These are phyloP conservation scores for Xylota segnis DNA, from an alignment of 2,888 invertebrate genomes.

Conservation along the genomic window DNA sequence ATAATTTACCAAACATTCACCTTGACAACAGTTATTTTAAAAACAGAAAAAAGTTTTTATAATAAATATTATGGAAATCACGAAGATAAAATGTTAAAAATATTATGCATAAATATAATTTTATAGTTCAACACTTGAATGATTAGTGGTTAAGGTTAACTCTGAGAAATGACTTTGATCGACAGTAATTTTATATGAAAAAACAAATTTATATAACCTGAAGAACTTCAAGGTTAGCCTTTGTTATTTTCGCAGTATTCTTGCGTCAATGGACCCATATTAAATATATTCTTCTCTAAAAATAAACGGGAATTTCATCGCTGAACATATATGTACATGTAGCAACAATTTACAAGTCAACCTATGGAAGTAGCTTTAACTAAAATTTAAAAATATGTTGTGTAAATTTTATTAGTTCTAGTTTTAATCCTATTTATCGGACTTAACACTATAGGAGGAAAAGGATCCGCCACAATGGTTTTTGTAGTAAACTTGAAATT, in stretches of 20 bases:
- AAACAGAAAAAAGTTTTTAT: neutral
- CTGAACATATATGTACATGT: too few species aligned
- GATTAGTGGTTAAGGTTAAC: neutral
- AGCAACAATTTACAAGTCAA: too few species aligned
- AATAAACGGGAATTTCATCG: too few species aligned
- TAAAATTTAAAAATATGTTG: too few species aligned
- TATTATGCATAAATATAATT: neutral
- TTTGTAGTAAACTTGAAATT: too few species aligned
- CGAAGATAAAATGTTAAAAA: neutral
- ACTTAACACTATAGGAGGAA: too few species aligned
- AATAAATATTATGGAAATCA: neutral
- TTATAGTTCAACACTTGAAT: neutral
- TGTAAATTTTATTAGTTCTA: too few species aligned
- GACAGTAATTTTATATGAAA: neutral
- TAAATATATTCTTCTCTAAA: neutral
- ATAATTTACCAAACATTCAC: too few species aligned
- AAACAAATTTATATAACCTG: neutral
- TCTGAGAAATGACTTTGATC: neutral
- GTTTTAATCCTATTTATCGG: too few species aligned
- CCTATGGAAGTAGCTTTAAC: too few species aligned
- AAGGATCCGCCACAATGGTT: too few species aligned
- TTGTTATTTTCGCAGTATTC: neutral
- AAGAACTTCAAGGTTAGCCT: neutral
- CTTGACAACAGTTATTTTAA: too few species aligned
- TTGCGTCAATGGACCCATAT: neutral